A percentile compares a stretch with the other conserved stretches of the same genome.
Conservation (phyloP, 92 coral and sea anemone genomes). For the Isaurus tuberculatus region DNA sequence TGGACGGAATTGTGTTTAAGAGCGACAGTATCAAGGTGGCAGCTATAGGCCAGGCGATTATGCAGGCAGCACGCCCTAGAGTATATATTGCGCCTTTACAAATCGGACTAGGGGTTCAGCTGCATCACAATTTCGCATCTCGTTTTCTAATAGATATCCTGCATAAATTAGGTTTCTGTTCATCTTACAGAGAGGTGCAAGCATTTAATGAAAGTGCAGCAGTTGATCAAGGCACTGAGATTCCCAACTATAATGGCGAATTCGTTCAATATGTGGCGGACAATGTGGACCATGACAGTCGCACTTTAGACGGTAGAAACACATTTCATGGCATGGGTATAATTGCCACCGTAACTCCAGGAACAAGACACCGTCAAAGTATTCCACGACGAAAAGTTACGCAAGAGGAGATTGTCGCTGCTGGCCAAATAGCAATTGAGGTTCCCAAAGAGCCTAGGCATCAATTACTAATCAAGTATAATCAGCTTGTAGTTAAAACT, state of each 20-base stretch:
- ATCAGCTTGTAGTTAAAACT: neutral
- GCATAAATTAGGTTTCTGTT: constrained; percentile 53
- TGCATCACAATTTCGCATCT: constrained; percentile 65
- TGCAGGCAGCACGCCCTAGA: constrained; percentile 55
- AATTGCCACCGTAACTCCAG: constrained; percentile 60
- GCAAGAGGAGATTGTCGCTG: constrained; percentile 23
- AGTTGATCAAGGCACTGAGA: constrained; percentile 51
- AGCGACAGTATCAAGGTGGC: constrained; percentile 1
- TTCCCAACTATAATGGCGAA: constrained; percentile 47
- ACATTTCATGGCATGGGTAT: constrained; percentile 75
- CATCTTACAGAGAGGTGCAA: constrained; percentile 63
- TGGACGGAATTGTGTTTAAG: constrained; percentile 4
- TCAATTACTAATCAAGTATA: too few species aligned
- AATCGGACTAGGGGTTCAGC: constrained; percentile 65
- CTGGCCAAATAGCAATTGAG: constrained; percentile 27
- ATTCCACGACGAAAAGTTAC: constrained; percentile 49
- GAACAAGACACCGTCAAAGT: constrained; percentile 16
- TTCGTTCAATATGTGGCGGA: constrained; percentile 68
- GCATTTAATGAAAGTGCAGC: constrained; percentile 53
- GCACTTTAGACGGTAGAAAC: constrained; percentile 56
- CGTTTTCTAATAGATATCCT: constrained; percentile 62
- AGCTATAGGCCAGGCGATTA: constrained; percentile 51
- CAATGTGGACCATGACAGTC: constrained; percentile 68
- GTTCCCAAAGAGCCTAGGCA: constrained; percentile 9
- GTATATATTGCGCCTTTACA: constrained; percentile 60